These are phyloP conservation scores for Pseudococcus jackbeardsleyi DNA, from an alignment of 2,888 invertebrate genomes.

Conservation along the genomic window DNA sequence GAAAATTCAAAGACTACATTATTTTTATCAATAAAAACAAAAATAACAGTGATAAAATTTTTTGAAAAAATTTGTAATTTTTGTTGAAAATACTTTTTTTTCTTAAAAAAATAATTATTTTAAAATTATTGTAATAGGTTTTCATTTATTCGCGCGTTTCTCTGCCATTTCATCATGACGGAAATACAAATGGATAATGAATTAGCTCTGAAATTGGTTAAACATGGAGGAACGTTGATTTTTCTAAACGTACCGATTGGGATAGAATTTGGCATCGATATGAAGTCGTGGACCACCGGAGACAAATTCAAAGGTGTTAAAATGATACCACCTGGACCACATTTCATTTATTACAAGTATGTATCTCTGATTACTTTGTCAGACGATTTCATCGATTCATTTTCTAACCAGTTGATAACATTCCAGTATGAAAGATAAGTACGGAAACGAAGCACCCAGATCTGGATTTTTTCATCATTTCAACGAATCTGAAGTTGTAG, in stretches of 20 bases:
- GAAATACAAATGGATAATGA: slow-evolving; percentile 78
- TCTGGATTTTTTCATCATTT: slow-evolving; percentile 91
- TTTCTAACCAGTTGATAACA: not conserved
- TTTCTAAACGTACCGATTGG: slow-evolving; percentile 89
- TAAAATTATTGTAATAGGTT: no score
- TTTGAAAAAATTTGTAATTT: not conserved
- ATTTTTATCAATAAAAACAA: not conserved
- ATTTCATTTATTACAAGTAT: slow-evolving; percentile 91
- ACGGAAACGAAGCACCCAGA: slow-evolving; percentile 74
- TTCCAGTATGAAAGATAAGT: slow-evolving; percentile 72
- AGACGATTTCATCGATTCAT: not conserved
- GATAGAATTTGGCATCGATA: slow-evolving; percentile 97
- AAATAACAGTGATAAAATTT: not conserved
- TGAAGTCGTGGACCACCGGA: slow-evolving; percentile 90
- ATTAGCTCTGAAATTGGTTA: slow-evolving; percentile 80
- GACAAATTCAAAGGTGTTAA: slow-evolving; percentile 95
- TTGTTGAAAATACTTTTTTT: not conserved
- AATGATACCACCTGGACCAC: slow-evolving; percentile 98
- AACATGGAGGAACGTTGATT: slow-evolving; percentile 86
- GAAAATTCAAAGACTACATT: not conserved
- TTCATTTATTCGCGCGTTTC: no score
- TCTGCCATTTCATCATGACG: not conserved
- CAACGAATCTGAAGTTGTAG: slow-evolving; percentile 83
- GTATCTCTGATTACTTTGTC: slow-evolving; percentile 66
- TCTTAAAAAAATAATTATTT: no score